Conservation (phyloP, 23 tunicate species). For the Ascidia mentula region DNA sequence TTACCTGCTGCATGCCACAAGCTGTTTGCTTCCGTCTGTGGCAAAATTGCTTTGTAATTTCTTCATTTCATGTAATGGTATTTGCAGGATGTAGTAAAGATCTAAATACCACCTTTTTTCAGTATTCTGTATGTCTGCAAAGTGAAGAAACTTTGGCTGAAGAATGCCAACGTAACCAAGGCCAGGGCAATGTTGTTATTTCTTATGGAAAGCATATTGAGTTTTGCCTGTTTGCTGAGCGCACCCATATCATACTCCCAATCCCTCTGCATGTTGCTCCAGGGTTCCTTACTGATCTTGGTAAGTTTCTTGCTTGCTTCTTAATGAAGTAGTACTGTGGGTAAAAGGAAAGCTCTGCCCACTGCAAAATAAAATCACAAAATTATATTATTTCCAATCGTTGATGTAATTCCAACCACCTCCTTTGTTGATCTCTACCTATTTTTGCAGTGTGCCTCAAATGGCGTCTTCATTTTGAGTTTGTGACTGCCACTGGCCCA, state of each 20-base stretch:
- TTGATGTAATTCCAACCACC: no score
- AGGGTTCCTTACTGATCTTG: constrained; percentile 81
- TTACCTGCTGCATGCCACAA: no score
- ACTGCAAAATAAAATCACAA: no score
- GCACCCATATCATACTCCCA: constrained; percentile 78
- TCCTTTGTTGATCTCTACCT: no score
- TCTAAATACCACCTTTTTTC: no score
- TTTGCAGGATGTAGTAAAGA: no score
- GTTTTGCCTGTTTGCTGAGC: constrained; percentile 72
- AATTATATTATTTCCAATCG: no score
- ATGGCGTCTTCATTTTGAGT: constrained; percentile 95
- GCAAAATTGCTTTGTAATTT: no score
- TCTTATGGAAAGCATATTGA: constrained; percentile 79
- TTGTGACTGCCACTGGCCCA: constrained; percentile 66
- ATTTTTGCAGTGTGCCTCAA: constrained; percentile 65
- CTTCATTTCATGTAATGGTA: no score
- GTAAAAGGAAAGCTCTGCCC: no score
- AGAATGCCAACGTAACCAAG: constrained; percentile 63
- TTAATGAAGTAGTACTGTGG: not conserved
- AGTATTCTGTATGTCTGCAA: constrained; percentile 90
- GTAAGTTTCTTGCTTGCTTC: constrained; percentile 33
- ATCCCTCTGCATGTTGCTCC: constrained; percentile 89
- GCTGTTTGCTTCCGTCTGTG: no score
- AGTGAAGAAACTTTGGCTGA: constrained; percentile 89
- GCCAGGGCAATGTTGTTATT: constrained; percentile 64